phyloP scores from a whole-genome alignment of 1,140 invertebrate species.

The Drosophila gunungcola region DNA sequence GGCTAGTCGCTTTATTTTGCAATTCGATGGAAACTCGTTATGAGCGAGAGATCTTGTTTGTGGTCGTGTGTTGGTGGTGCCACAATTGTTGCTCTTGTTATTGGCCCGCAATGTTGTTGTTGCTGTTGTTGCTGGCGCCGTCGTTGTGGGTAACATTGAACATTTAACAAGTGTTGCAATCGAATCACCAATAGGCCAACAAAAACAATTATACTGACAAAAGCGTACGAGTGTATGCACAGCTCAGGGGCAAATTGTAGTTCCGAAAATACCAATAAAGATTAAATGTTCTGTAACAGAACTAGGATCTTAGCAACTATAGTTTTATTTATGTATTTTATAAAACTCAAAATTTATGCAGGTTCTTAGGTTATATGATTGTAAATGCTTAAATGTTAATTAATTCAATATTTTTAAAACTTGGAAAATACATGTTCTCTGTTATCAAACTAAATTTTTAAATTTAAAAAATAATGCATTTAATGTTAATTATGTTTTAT shows the following conservation, averaged over 20 bases:
- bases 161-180: constrained; percentile 82
- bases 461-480: no score
- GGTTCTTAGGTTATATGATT: no score
- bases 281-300: no score
- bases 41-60: constrained; percentile 74
- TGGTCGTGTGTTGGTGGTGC: constrained; percentile 70
- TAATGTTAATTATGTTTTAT: no score
- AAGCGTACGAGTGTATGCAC: constrained; percentile 9
- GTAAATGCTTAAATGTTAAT: no score
- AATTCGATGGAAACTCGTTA: constrained; percentile 83
- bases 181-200: constrained; percentile 77
- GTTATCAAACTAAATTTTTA: no score
- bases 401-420: no score
- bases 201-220: constrained; percentile 64
- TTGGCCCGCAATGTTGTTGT: constrained; percentile 61
- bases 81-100: constrained; percentile 83
- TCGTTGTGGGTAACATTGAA: constrained; percentile 80
- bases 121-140: constrained; percentile 48
- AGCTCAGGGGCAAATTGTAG: neutral
- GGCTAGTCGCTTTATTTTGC: constrained; percentile 74
- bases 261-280: neutral
- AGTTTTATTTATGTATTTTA: no score
- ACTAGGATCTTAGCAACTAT: no score
- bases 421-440: no score
- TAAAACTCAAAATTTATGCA: no score